Base-by-base conservation (phyloP, 2,888 invertebrate genomes). In the Troilus luridus region DNA sequence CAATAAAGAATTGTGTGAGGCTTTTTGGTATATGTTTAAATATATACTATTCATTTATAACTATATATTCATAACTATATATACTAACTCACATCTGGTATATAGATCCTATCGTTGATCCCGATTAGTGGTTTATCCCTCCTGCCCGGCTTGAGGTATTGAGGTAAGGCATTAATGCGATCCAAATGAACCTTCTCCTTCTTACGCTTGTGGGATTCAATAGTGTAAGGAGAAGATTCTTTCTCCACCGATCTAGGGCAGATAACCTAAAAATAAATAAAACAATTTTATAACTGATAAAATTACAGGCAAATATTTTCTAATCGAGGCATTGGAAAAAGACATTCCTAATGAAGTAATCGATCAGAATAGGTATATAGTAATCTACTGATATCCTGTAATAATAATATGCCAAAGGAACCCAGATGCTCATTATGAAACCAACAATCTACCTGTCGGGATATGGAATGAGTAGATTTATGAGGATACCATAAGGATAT, bases 141-240 rank as follows among this genome's bases (percentile, higher is more conserved):
- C 56, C 85, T 85, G 85, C 85, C 56, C 0, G 85, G 85, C 56
- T 56, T 54, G 85, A 85, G 85, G n/a, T 85, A 85, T n/a, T 85
- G 54, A n/a, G 85, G 85, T 19, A 85, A 58, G 0, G 54, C 56
- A 12, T 85, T 54, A 9, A 85, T 85, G 11, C n/a, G 14, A 11
- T 85, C 85, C 56, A 85, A n/a, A 14, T 85, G 85, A 14, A 85
- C 85, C 85, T 85, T 11, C n/a, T 85, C 85, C 14, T 85, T 56
- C 14, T 3, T 0, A 11, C 85, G 56, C n/a, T 0, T 11, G 6
- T 85, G 85, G 12, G 85, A 54, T n/a, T 85, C 85, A 9, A 85
- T 85, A 2, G 14, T 56, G 85, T 85, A 85, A 1, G 85, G 85
- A n/a, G 85, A 58, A 56, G 12, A 0, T 85, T 85, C 85, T 12